These are phyloP conservation scores for Meta bourneti DNA, from an alignment of 2,888 invertebrate species.

Conservation along the genomic window DNA sequence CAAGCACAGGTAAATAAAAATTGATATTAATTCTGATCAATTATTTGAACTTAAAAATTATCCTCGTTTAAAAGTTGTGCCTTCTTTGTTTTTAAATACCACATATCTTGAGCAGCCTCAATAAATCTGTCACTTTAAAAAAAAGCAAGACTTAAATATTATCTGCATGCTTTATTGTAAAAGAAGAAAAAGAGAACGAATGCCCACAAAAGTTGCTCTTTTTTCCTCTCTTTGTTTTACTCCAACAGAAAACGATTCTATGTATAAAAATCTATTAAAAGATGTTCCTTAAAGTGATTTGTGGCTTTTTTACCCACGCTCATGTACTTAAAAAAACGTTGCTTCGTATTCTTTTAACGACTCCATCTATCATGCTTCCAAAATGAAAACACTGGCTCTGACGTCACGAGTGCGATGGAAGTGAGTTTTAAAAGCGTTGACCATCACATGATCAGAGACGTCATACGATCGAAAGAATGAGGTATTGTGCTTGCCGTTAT, in stretches of 20 bases:
- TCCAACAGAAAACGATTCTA: background rate
- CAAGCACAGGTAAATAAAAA: too few species aligned
- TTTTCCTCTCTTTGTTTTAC: background rate
- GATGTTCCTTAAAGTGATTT: conserved; percentile 32
- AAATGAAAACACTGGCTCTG: conserved; percentile 18
- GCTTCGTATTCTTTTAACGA: conserved; percentile 42
- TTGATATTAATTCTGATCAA: too few species aligned
- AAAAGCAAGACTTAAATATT: background rate
- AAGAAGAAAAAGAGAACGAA: background rate
- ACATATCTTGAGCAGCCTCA: background rate
- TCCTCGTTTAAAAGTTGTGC: background rate
- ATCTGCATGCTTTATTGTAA: background rate
- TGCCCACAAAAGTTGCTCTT: too few species aligned
- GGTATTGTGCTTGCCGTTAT: conserved; percentile 9
- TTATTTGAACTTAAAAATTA: background rate
- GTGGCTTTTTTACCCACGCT: conserved; percentile 23
- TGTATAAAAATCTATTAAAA: conserved; percentile 31
- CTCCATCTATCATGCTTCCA: conserved; percentile 31
- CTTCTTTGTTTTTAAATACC: background rate
- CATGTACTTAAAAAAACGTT: conserved; percentile 17
- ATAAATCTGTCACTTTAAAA: background rate
- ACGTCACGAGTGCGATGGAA: conserved; percentile 29
- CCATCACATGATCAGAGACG: conserved; percentile 35
- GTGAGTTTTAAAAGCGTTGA: conserved; percentile 4
- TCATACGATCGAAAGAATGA: conserved; percentile 34